phyloP scores from a whole-genome alignment of 2,113 vertebrate species.

The Passer domesticus region DNA sequence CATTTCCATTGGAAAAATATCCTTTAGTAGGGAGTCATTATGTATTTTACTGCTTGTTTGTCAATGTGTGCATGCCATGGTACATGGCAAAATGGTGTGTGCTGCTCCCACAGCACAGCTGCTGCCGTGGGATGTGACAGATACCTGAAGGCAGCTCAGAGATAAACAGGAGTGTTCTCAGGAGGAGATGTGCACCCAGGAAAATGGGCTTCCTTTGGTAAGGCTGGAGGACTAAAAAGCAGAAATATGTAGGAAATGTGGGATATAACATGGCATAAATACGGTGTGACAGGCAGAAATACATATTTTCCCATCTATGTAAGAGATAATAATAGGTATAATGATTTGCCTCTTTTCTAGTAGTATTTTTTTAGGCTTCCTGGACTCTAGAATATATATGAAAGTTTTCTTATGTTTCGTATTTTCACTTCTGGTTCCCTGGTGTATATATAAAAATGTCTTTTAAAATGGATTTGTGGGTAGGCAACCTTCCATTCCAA shows the following conservation, averaged over 20 bases:
- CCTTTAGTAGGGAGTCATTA: not conserved
- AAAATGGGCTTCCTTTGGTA: not conserved
- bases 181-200: not conserved
- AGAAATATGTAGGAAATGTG: not conserved
- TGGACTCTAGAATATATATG: not conserved
- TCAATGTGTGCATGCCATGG: accelerated
- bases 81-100: not conserved
- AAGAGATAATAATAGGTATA: not conserved
- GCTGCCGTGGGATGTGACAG: not conserved
- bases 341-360: not conserved
- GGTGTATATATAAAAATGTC: constrained; percentile 3
- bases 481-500: constrained; percentile 20
- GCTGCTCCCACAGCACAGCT: not conserved
- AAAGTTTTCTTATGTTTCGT: not conserved
- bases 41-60: not conserved
- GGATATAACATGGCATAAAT: not conserved
- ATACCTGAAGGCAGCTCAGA: not conserved
- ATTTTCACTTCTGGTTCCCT: not conserved
- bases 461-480: constrained; percentile 12
- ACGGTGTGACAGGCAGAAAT: not conserved
- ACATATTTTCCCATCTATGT: not conserved
- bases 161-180: not conserved
- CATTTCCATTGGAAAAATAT: not conserved
- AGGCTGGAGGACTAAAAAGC: not conserved
- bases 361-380: not conserved